phyloP scores from a whole-genome alignment of 30 jellyfish, hydroid and myxozoan species.

The Aurelia sp. region DNA sequence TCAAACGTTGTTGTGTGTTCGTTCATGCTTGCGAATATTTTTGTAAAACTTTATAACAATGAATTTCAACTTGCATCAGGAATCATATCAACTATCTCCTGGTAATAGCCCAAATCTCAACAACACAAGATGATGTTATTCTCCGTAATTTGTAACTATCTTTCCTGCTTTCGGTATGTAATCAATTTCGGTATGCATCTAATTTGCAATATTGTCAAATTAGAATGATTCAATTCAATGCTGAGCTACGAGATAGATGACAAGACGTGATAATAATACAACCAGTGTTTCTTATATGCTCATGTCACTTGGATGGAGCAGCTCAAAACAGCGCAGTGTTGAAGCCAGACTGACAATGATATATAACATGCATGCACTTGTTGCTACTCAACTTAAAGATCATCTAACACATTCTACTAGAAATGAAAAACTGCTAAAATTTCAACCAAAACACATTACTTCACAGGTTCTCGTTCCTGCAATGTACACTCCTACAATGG shows the following conservation, averaged over 20 bases:
- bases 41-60: too few species aligned
- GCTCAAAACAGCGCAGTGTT: constrained; percentile 32
- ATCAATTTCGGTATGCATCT: too few species aligned
- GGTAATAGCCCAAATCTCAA: too few species aligned
- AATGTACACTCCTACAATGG: constrained; percentile 18
- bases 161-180: too few species aligned
- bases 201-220: not conserved
- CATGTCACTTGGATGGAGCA: constrained; percentile 42
- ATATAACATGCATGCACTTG: not conserved
- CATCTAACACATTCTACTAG: constrained; percentile 24
- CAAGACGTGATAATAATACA: constrained; percentile 17
- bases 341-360: constrained; percentile 50
- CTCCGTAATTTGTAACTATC: too few species aligned
- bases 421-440: constrained; percentile 23
- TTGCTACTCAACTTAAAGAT: constrained; percentile 19
- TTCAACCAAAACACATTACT: constrained; percentile 22
- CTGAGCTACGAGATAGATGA: constrained; percentile 46
- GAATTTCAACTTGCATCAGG: too few species aligned
- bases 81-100: too few species aligned
- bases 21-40: too few species aligned
- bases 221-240: not conserved
- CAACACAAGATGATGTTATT: too few species aligned
- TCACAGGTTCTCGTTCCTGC: constrained; percentile 41
- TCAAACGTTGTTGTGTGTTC: too few species aligned
- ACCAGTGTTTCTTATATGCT: constrained; percentile 41